Evolutionary conservation across 1,140 invertebrate genomes (phyloP).

Genomic region (Uloborus diversus): DNA sequence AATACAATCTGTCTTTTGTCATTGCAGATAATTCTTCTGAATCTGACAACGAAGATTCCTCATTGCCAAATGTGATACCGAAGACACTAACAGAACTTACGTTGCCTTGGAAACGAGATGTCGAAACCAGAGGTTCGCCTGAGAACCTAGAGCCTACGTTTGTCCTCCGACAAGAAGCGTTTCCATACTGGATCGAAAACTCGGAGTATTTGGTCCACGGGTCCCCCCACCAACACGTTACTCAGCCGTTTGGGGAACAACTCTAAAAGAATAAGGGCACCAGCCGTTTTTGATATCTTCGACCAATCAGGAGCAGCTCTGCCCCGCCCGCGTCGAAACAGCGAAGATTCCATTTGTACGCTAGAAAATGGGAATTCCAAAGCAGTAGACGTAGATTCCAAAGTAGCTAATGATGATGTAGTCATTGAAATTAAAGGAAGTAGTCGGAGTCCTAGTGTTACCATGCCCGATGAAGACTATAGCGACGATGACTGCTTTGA

Average conservation of each 20-base stretch:
- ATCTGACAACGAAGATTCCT: conserved; percentile 30
- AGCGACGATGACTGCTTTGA: background rate
- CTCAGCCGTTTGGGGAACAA: conserved; percentile 69
- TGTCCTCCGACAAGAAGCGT: conserved; percentile 82
- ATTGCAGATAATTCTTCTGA: conserved; percentile 9
- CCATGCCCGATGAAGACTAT: background rate
- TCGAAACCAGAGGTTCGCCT: background rate
- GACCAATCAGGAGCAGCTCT: background rate
- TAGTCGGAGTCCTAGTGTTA: background rate
- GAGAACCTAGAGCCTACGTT: background rate
- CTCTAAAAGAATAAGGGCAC: conserved; percentile 16
- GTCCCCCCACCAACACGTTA: conserved; percentile 88
- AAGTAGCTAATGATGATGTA: conserved; percentile 11
- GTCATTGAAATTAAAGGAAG: conserved; percentile 34
- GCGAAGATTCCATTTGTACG: background rate
- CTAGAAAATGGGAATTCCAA: background rate
- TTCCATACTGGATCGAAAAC: conserved; percentile 90
- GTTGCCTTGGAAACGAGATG: conserved; percentile 83
- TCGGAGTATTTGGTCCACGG: conserved; percentile 84
- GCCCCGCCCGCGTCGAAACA: background rate
- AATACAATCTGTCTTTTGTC: background rate
- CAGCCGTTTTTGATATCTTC: conserved; percentile 39
- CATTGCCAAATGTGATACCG: background rate
- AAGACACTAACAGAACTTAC: conserved; percentile 81
- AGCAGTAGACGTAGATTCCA: conserved; percentile 10